These are phyloP conservation scores for Nomada ferruginata DNA, from an alignment of 2,888 invertebrate species.

Conservation along the genomic window DNA sequence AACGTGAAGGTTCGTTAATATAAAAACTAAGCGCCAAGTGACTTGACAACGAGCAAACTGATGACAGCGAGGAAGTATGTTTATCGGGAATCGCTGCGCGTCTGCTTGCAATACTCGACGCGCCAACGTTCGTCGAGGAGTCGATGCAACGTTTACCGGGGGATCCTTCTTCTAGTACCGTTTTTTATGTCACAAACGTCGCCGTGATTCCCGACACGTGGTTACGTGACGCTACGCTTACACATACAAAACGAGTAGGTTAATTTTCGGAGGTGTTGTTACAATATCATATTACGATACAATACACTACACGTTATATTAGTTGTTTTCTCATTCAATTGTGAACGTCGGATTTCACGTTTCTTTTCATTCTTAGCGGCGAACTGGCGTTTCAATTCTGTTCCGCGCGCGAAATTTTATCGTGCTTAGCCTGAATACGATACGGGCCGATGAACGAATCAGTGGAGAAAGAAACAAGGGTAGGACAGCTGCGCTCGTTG, in stretches of 20 bases:
- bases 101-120: neutral
- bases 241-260: conserved; percentile 73
- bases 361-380: conserved; percentile 58
- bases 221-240: conserved; percentile 55
- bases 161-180: conserved; percentile 9
- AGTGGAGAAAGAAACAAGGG: conserved; percentile 14
- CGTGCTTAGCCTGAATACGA: conserved; percentile 42
- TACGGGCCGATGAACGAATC: conserved; percentile 64
- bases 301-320: conserved; percentile 81
- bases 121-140: conserved; percentile 27
- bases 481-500: too few relatives aligned
- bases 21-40: conserved; percentile 56
- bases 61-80: conserved; percentile 26
- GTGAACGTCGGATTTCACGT: conserved; percentile 79
- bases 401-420: conserved; percentile 63
- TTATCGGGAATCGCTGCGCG: conserved; percentile 35
- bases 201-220: conserved; percentile 54
- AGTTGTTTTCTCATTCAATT: conserved; percentile 76
- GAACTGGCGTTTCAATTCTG: conserved; percentile 58
- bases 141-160: conserved; percentile 24
- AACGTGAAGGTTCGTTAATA: conserved; percentile 29
- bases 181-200: conserved; percentile 26
- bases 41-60: conserved; percentile 57
- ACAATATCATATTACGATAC: conserved; percentile 81
- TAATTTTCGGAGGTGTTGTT: conserved; percentile 74